phyloP scores from a whole-genome alignment of 2,888 invertebrate species.

The Mimumesa dahlbomi region DNA sequence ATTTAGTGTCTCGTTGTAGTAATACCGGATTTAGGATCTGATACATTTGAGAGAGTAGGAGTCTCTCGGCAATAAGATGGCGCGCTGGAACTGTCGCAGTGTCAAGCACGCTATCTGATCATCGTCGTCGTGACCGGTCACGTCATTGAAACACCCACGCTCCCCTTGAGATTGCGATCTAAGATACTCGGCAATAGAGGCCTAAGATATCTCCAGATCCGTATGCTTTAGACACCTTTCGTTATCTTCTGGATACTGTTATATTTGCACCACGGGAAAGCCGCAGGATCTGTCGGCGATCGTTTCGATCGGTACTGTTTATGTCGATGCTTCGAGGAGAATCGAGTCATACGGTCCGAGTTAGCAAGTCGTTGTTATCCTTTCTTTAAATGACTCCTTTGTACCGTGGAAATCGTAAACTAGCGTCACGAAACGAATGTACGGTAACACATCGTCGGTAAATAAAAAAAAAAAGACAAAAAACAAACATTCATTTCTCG shows the following conservation, averaged over 20 bases:
- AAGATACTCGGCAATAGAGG: slow-evolving; percentile 55
- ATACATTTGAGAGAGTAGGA: neutral
- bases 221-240: slow-evolving; percentile 50
- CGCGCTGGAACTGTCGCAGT: slow-evolving; percentile 45
- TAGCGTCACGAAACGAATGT: neutral
- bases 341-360: slow-evolving; percentile 22
- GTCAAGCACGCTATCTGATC: slow-evolving; percentile 45
- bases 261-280: slow-evolving; percentile 40
- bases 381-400: slow-evolving; percentile 7
- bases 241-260: slow-evolving; percentile 60
- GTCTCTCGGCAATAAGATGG: slow-evolving; percentile 28
- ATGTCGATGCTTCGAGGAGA: slow-evolving; percentile 33
- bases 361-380: slow-evolving; percentile 33
- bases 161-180: slow-evolving; percentile 55
- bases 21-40: slow-evolving; percentile 14
- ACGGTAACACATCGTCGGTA: too few relatives aligned
- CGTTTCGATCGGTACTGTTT: slow-evolving; percentile 43
- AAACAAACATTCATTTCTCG: too few relatives aligned
- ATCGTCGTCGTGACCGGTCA: slow-evolving; percentile 58
- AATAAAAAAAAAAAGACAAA: too few relatives aligned
- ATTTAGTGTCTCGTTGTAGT: slow-evolving; percentile 8
- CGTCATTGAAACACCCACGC: slow-evolving; percentile 59
- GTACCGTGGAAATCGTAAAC: slow-evolving; percentile 18
- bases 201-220: slow-evolving; percentile 41
- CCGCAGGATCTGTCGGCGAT: slow-evolving; percentile 38